These are phyloP conservation scores for Aphelenchoides fujianensis DNA, from an alignment of 1,140 invertebrate genomes.

Conservation along the genomic window DNA sequence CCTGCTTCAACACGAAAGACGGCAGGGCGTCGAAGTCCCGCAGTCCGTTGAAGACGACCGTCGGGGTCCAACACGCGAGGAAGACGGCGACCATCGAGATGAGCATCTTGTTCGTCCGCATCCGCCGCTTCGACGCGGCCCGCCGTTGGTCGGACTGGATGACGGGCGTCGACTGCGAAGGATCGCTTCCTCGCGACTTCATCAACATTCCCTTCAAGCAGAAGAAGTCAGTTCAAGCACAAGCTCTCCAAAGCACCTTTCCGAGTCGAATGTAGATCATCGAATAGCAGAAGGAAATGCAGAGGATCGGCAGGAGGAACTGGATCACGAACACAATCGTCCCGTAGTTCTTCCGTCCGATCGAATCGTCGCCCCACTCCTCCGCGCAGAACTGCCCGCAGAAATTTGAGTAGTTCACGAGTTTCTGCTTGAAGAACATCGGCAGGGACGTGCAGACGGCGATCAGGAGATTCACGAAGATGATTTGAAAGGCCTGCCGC, in stretches of 20 bases:
- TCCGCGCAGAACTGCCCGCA: conserved; percentile 48
- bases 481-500: conserved; percentile 53
- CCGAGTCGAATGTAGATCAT: conserved; percentile 56
- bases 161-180: conserved; percentile 11
- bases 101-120: conserved; percentile 53
- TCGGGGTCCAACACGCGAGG: conserved; percentile 41
- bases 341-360: conserved; percentile 39
- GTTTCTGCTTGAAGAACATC: conserved; percentile 42
- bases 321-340: conserved; percentile 46
- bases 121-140: conserved; percentile 41
- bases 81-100: conserved; percentile 46
- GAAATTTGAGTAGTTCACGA: conserved; percentile 37
- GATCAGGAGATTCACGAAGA: conserved; percentile 42
- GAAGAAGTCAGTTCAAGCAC: too few relatives aligned
- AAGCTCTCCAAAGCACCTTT: conserved; percentile 41
- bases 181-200: conserved; percentile 26
- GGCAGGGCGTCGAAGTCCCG: conserved; percentile 65
- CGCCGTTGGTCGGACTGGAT: conserved; percentile 42
- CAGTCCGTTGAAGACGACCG: conserved; percentile 67
- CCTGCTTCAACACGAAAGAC: conserved; percentile 49
- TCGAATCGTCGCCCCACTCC: conserved; percentile 35
- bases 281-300: conserved; percentile 56
- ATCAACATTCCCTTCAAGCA: conserved; percentile 36
- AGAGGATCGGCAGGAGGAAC: conserved; percentile 56
- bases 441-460: conserved; percentile 40